These are phyloP conservation scores for Drosophila ananassae DNA, from an alignment of 1,140 invertebrate genomes.

Conservation along the genomic window DNA sequence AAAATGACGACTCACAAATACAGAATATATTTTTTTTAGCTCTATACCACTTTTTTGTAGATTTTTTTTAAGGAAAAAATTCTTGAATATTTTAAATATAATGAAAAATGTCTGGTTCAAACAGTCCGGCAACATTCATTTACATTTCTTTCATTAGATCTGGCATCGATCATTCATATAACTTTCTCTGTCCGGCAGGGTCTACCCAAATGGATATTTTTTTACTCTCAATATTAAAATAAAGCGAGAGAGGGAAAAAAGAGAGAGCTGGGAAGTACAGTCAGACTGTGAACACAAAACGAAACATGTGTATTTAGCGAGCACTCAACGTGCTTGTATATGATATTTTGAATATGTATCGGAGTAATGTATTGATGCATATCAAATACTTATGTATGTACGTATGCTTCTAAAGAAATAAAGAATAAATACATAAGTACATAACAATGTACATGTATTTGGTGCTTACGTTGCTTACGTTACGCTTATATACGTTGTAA, in stretches of 20 bases:
- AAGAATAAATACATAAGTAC: slow-evolving; percentile 5
- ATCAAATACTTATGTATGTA: slow-evolving; percentile 22
- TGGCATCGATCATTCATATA: too few relatives aligned
- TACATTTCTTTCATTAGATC: neutral
- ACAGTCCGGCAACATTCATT: neutral
- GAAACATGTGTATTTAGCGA: slow-evolving; percentile 76
- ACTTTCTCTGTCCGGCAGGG: neutral
- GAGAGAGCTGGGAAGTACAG: slow-evolving; percentile 72
- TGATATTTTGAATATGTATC: slow-evolving; percentile 30
- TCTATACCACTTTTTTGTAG: too few relatives aligned
- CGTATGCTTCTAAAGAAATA: slow-evolving; percentile 11
- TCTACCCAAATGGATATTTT: slow-evolving; percentile 6
- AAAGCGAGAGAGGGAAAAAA: slow-evolving; percentile 49
- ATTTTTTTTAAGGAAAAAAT: neutral
- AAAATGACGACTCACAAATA: too few relatives aligned
- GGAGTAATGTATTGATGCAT: slow-evolving; percentile 58
- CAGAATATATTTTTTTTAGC: too few relatives aligned
- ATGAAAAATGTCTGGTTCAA: neutral
- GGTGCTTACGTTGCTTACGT: too few relatives aligned
- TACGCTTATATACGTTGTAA: neutral
- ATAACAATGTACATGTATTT: slow-evolving; percentile 9
- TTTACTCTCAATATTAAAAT: slow-evolving; percentile 35
- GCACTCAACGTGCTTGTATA: slow-evolving; percentile 47
- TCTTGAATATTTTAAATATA: neutral
- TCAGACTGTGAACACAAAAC: slow-evolving; percentile 78